Evolutionary conservation across 2,797 vertebrate genomes (phyloP).

Genomic region (Myripristis jacobus): DNA sequence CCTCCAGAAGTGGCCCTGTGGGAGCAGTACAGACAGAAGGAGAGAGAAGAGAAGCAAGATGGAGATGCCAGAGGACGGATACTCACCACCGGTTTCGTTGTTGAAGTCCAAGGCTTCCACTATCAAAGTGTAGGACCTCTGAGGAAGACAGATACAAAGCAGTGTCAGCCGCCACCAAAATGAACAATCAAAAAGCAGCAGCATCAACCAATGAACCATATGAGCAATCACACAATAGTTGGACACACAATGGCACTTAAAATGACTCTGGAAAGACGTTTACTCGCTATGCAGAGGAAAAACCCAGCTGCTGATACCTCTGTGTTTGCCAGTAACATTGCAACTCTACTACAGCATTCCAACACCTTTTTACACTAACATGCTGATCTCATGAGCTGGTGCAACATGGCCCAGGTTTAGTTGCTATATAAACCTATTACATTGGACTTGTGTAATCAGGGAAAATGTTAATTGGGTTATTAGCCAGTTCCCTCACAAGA

Average conservation of each 20-base stretch:
- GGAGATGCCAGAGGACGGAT: conserved; percentile 56
- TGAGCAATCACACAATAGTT: not conserved
- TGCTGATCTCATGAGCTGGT: not conserved
- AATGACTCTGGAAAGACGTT: not conserved
- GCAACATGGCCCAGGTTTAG: not conserved
- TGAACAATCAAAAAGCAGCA: conserved; percentile 20
- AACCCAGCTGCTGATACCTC: no score
- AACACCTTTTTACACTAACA: not conserved
- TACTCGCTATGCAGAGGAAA: no score
- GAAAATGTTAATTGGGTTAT: no score
- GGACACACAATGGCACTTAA: no score
- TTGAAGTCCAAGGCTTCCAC: conserved; percentile 96
- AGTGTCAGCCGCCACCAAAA: conserved; percentile 62
- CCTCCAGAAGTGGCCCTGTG: conserved; percentile 55
- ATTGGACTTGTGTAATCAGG: not conserved
- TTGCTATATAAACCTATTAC: no score
- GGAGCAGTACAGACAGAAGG: conserved; percentile 7
- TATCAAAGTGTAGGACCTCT: conserved; percentile 98
- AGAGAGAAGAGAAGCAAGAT: conserved; percentile 30
- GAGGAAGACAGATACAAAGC: conserved; percentile 72
- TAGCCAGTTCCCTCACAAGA: no score
- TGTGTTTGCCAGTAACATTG: not conserved
- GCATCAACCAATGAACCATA: conserved; percentile 14
- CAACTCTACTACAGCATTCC: not conserved
- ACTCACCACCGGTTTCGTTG: conserved; percentile 90